Base-by-base conservation (phyloP, 2,113 vertebrate species). In the Calidris pygmaea region DNA sequence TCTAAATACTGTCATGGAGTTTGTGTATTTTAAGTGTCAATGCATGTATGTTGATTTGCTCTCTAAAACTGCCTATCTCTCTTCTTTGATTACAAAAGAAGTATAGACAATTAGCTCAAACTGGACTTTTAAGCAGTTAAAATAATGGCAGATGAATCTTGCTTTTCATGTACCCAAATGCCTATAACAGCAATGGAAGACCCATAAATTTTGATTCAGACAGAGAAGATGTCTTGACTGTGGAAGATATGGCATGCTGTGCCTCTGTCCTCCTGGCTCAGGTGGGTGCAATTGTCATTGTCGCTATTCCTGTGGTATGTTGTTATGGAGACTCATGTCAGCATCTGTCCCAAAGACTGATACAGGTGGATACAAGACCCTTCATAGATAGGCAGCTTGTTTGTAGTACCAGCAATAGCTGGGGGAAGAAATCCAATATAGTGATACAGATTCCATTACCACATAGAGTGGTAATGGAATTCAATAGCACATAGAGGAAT, bases 311-410 rank as follows among this genome's bases (percentile, higher is more conserved):
- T 43, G 30, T 30, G 43, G 14, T 55, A 15, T 22, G 12, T 23
- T 26, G 10, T 59, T 59, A 65, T 11, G 3, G 20, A n/a, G 8
- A n/a, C 7, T 37, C 55, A 9, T 47, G 17, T 52, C 83, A 67
- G 6, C 19, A 9, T 59, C 56, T 23, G 10, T 19, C 27, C 12
- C 30, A 56, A 83, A 8, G 62, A 37, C 17, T 27, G 35, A 50
- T 50, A 24, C 39, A 35, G 5, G 5, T 5, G 10, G 7, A 22
- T 24, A 14, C 7, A 43, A 1, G 1, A 7, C 17, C 17, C 5
- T 60, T 47, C 29, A 48, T 7, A 24, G 21, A 32, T 13, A 32
- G 45, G 32, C 11, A 29, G 21, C 10, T 63, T 48, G 9, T 75
- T 75, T 39, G 6, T n/a, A 19, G 41, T 59, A 34, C 39, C 26